Evolutionary conservation across 1,140 invertebrate genomes (phyloP), one percentile per base, ranked within the genome.

Genomic region (Cotesia glomerata): DNA sequence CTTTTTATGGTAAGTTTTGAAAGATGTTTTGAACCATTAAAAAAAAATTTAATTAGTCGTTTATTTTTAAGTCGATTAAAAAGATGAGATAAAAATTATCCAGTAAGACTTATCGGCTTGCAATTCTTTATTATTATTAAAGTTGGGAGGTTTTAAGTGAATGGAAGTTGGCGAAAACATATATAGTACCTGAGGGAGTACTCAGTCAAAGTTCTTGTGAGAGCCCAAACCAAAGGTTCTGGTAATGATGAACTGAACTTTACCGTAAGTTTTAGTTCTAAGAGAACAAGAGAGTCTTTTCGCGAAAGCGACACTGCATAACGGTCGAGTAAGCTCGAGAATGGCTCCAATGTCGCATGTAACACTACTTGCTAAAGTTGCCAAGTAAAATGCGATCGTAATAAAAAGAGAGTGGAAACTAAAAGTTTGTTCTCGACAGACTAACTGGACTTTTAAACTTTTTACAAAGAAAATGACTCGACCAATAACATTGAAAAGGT

Each of bases 201-300:
- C 45, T 61, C 16, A 45, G 34, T 45, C 39, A 66, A 72, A 66
- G 16, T 66, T 72, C 56, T 66, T 39, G 9, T 58, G 35, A 65
- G 35, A 66, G 45, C n/a, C 49, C 16, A 32, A 14, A 58, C 51
- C 45, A 39, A 26, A 52, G 11, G 49, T 61, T 68, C 54, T 69
- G 51, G 68, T 71, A 71, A 74, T 74, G 73, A 74, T 74, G 69
- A 74, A 74, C 73, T 67, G n/a, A 74, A 74, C 34, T 74, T 74
- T 74, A 34, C 49, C 36, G 18, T 13, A 54, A 71, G 52, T 70
- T 74, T 56, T 14, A 34, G 36, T 36, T 34, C 26, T 8, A 13
- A 9, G 11, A 4, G 49, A 54, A 58, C 58, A 52, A 62, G 49
- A 45, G 58, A 45, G 58, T 52, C 51, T 65, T 65, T 52, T 68